Conservation (phyloP, 1,140 invertebrate species). For the Drosophila miranda region DNA sequence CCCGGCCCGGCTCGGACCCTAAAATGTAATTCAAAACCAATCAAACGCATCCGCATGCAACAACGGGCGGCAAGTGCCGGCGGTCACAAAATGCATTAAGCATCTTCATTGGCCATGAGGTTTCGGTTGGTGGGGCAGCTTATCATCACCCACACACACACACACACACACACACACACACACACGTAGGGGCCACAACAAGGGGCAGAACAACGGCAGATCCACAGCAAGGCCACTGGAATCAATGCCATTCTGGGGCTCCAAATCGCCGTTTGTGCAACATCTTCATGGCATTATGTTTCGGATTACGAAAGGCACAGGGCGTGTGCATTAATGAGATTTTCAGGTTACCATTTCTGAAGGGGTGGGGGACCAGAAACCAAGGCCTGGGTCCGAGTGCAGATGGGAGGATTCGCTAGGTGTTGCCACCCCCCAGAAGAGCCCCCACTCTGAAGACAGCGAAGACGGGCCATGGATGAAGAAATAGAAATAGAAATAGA, state of each 20-base stretch:
- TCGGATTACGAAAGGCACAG: slow-evolving; percentile 2
- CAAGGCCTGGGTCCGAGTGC: too few relatives aligned
- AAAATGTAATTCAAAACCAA: slow-evolving; percentile 71
- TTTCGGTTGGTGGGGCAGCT: neutral
- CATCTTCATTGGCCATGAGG: slow-evolving; percentile 32
- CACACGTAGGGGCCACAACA: slow-evolving; percentile 1
- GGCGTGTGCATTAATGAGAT: neutral
- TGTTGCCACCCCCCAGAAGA: too few relatives aligned
- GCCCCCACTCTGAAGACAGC: too few relatives aligned
- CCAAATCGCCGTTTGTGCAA: too few relatives aligned
- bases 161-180: neutral
- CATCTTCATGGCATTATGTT: too few relatives aligned
- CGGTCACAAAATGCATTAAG: slow-evolving; percentile 63
- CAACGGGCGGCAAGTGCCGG: slow-evolving; percentile 46
- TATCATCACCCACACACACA: neutral
- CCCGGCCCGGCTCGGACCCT: neutral
- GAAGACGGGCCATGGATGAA: too few relatives aligned
- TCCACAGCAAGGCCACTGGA: too few relatives aligned
- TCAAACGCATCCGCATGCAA: slow-evolving; percentile 69
- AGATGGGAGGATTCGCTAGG: too few relatives aligned
- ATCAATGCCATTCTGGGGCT: too few relatives aligned
- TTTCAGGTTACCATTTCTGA: too few relatives aligned
- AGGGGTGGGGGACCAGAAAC: too few relatives aligned
- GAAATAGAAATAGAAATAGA: too few relatives aligned
- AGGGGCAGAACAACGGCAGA: neutral